Evolutionary conservation across 2,797 vertebrate species (phyloP).

Genomic region (Pseudochirops cupreus): DNA sequence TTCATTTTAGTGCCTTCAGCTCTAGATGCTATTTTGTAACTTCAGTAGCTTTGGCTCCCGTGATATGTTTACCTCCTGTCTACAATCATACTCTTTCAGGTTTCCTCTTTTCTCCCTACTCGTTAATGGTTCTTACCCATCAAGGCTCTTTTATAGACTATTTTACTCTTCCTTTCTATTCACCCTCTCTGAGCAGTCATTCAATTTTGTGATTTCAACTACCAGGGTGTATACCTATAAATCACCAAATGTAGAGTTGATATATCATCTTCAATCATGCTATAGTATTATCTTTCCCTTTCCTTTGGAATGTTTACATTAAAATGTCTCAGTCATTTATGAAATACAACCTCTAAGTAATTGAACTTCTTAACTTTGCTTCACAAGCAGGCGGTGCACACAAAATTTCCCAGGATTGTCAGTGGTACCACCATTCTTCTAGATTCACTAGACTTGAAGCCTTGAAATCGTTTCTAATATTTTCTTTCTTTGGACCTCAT

Average conservation of each 20-base stretch:
- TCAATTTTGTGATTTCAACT: slow-evolving; percentile 11
- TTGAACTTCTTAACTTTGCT: background rate
- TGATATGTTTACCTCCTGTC: background rate
- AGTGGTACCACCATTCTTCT: background rate
- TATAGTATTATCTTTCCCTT: background rate
- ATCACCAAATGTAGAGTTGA: background rate
- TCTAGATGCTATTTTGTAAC: slow-evolving; percentile 8
- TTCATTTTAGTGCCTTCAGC: background rate
- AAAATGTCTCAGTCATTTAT: background rate
- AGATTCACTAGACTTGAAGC: background rate
- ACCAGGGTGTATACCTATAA: background rate
- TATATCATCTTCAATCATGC: background rate
- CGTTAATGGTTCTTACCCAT: background rate
- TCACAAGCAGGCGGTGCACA: background rate
- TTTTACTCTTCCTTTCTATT: background rate
- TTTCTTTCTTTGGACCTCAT: background rate
- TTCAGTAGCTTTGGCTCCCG: background rate
- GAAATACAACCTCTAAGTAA: background rate
- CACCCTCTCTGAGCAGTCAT: background rate
- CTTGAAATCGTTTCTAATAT: background rate
- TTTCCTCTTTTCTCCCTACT: background rate
- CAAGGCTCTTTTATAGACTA: background rate
- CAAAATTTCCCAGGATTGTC: slow-evolving; percentile 30
- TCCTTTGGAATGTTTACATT: background rate
- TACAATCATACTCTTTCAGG: background rate